Evolutionary conservation across 2,888 invertebrate species (phyloP).

Genomic region (Allygus modestus): DNA sequence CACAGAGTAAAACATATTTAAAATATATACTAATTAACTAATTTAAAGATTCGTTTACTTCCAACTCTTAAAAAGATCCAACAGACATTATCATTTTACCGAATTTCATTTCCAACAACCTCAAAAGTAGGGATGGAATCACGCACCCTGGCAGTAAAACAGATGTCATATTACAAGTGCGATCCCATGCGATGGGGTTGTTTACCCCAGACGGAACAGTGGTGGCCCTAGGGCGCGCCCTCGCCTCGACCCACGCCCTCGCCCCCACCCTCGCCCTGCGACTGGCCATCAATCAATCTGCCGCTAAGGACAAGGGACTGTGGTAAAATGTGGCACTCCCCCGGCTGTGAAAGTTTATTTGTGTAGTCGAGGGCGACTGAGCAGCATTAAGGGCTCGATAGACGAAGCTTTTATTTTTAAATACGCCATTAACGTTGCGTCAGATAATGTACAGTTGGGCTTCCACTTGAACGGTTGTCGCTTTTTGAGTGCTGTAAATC

Average conservation of each 20-base stretch:
- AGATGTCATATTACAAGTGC: background rate
- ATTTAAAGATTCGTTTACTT: too few relatives aligned
- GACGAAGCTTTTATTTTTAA: background rate
- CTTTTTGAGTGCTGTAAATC: background rate
- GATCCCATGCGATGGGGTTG: background rate
- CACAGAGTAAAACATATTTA: too few relatives aligned
- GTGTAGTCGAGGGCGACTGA: background rate
- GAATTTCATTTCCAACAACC: too few relatives aligned
- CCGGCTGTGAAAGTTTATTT: slow-evolving; percentile 16
- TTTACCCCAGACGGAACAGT: slow-evolving; percentile 18
- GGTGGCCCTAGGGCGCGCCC: background rate
- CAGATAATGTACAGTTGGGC: background rate
- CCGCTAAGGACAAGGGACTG: slow-evolving; percentile 15
- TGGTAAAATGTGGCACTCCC: slow-evolving; percentile 1
- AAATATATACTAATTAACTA: too few relatives aligned
- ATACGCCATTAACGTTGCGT: background rate
- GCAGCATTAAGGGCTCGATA: background rate
- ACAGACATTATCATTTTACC: too few relatives aligned
- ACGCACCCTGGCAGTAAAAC: background rate
- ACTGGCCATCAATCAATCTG: background rate
- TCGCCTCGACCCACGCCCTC: background rate
- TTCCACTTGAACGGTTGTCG: background rate
- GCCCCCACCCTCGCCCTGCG: background rate
- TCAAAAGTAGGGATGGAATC: background rate
- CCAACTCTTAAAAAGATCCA: too few relatives aligned